These are phyloP conservation scores for Dromaius novaehollandiae DNA, from an alignment of 2,113 vertebrate genomes.

Conservation along the genomic window DNA sequence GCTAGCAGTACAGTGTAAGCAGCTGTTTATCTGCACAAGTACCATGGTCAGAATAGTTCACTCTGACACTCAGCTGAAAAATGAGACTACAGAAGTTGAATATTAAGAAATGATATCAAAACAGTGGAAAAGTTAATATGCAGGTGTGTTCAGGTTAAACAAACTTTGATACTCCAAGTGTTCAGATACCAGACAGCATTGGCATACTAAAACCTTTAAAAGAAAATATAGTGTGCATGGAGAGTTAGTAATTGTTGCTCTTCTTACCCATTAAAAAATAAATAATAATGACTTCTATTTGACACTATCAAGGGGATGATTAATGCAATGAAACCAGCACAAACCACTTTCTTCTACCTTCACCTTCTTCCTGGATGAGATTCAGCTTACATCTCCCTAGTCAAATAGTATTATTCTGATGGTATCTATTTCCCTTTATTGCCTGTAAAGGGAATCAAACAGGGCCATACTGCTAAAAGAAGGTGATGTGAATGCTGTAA, in stretches of 20 bases:
- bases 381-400: neutral
- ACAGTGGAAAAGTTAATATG: neutral
- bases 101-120: neutral
- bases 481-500: neutral
- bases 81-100: neutral
- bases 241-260: neutral
- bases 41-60: neutral
- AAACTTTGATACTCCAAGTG: neutral
- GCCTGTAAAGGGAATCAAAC: neutral
- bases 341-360: neutral
- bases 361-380: accelerated
- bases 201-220: neutral
- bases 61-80: neutral
- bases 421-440: neutral
- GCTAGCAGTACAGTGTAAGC: neutral
- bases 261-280: neutral
- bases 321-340: neutral
- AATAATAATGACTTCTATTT: neutral
- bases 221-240: neutral
- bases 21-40: neutral
- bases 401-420: neutral
- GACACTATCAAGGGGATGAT: neutral
- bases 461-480: neutral
- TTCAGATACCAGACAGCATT: neutral
- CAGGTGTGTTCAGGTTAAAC: neutral